Conservation (phyloP, 1,140 invertebrate genomes). For the Drosophila nigromelanica region DNA sequence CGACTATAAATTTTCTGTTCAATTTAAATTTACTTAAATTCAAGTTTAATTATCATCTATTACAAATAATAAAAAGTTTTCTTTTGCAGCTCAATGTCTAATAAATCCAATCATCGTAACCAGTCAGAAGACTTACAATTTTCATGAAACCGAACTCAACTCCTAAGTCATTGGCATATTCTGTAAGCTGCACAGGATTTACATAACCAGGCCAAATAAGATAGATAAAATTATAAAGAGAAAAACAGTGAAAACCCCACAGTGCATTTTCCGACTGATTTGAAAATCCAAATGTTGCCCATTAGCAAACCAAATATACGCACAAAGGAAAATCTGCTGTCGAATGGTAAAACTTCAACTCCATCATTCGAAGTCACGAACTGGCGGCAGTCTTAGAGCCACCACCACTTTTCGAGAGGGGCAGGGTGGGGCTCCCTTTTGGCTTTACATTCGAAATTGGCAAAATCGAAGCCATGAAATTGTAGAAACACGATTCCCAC, state of each 20-base stretch:
- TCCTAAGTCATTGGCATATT: constrained; percentile 61
- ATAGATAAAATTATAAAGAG: not conserved
- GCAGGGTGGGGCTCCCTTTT: constrained; percentile 18
- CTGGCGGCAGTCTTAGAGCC: constrained; percentile 24
- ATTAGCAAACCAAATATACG: constrained; percentile 79
- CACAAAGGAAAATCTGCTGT: constrained; percentile 32
- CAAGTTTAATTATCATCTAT: not conserved
- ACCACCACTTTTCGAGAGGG: constrained; percentile 7
- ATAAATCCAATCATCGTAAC: constrained; percentile 51
- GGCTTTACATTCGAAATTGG: constrained; percentile 72
- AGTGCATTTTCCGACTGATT: constrained; percentile 78
- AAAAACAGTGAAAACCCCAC: constrained; percentile 29
- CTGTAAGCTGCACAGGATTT: constrained; percentile 64
- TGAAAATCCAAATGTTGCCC: constrained; percentile 76
- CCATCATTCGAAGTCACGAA: constrained; percentile 37
- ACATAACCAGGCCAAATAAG: constrained; percentile 14
- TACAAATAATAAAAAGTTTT: not conserved
- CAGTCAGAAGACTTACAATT: constrained; percentile 39
- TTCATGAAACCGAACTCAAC: not conserved
- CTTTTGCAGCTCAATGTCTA: constrained; percentile 2
- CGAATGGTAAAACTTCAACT: constrained; percentile 8
- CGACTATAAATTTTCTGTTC: too few relatives aligned
- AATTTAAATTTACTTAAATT: not conserved
- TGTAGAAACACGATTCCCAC: constrained; percentile 80
- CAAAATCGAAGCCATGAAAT: constrained; percentile 81